Evolutionary conservation across 2,888 invertebrate genomes (phyloP), one percentile per base, ranked within the genome.

Genomic region (Liopterus haemorrhoidalis): DNA sequence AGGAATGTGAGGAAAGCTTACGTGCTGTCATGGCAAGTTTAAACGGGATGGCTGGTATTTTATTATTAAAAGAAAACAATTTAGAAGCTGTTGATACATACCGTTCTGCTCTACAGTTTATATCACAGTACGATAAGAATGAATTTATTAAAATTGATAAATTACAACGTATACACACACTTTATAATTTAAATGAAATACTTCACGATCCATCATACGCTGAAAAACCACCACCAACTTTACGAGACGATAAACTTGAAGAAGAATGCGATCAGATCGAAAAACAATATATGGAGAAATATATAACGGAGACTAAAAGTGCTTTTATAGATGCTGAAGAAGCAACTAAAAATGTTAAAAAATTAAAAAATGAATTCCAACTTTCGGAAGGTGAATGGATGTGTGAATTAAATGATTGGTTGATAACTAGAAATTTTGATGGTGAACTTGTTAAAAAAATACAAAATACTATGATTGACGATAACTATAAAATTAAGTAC

Each of bases 21-120:
- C 69, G 85, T 33, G 65, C 72, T 11, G 66, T 79, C 52, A 73
- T 82, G 11, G 74, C 79, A 1, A 70, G 79, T n/a, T 64, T 79
- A 40, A 85, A 85, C 65, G 85, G 81, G 12, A 62, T 79, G 45
- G 84, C 83, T 11, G 84, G 77, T 1, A 62, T 84, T 24, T 64
- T 75, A 56, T 71, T 82, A 21, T 70, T 85, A 14, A 60, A 68
- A 16, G 57, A 71, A 8, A 62, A 79, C 50, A 74, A 70, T 54
- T 52, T 55, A 0, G 62, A 70, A 38, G 81, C 85, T 0, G 74
- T 78, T 2, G 70, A 72, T 12, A 65, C 70, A 49, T 86, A 87
- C 60, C 68, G 79, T 24, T 67, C 70, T 38, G 79, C 81, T 1
- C 59, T 85, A 30, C 68, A 68, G 56, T 66, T 79, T 20, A 68